These are phyloP conservation scores for Cephalotes varians DNA, from an alignment of 2,888 invertebrate genomes.

Conservation along the genomic window DNA sequence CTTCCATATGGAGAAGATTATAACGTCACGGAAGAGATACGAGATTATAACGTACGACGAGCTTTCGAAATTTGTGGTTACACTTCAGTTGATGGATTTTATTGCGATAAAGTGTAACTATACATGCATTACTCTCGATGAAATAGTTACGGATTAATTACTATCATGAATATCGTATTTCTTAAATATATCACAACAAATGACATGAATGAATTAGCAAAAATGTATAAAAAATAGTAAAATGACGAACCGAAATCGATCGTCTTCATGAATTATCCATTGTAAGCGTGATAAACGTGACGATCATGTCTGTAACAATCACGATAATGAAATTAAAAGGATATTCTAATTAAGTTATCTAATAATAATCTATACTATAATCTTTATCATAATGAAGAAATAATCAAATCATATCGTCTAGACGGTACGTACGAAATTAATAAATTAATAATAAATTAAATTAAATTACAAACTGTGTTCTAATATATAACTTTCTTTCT, in stretches of 20 bases:
- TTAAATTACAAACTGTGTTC: neutral
- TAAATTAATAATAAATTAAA: neutral
- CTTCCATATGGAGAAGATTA: constrained; percentile 37
- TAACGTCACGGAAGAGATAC: constrained; percentile 11
- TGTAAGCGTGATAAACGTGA: neutral
- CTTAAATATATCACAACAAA: neutral
- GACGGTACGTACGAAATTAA: neutral
- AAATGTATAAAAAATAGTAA: neutral
- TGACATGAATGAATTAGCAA: neutral
- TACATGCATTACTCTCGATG: neutral
- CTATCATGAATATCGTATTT: neutral
- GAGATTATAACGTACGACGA: constrained; percentile 15
- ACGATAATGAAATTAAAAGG: neutral
- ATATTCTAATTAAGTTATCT: neutral
- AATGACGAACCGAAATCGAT: neutral
- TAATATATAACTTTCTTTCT: neutral
- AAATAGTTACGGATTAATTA: neutral
- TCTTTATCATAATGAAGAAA: neutral
- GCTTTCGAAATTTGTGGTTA: constrained; percentile 19
- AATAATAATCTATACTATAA: neutral
- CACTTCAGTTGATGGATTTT: constrained; percentile 1
- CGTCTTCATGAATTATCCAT: neutral
- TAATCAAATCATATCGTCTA: neutral
- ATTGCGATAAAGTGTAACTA: neutral
- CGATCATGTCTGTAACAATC: neutral